Percentiles rank a stretch among this genome's conserved stretches.
phyloP scores from a whole-genome alignment of 2,113 vertebrate species.

The Amazona vittata region DNA sequence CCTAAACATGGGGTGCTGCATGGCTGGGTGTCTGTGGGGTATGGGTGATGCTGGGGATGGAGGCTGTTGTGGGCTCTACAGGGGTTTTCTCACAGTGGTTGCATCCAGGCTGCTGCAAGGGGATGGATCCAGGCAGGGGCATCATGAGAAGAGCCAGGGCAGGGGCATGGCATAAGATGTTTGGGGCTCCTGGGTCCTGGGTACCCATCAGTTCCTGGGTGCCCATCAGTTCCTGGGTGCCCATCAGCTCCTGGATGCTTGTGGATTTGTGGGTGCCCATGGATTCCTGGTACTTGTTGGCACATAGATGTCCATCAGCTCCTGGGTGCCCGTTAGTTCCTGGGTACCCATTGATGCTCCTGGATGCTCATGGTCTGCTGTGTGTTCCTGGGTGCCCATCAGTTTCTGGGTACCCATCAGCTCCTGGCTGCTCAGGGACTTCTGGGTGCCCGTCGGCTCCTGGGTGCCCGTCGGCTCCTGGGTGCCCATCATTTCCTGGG shows the following conservation, averaged over 20 bases:
- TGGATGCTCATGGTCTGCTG: neutral
- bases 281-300: accelerated
- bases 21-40: neutral
- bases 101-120: neutral
- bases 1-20: accelerated
- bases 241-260: neutral
- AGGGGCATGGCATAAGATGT: accelerated
- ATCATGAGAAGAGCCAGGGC: too few relatives aligned
- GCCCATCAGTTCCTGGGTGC: neutral
- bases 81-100: neutral
- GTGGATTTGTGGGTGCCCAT: neutral
- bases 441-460: neutral
- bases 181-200: neutral
- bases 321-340: neutral
- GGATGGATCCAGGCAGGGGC: neutral
- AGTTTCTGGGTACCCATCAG: neutral
- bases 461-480: neutral
- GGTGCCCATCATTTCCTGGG: neutral
- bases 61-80: neutral
- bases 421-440: accelerated
- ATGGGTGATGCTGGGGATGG: neutral
- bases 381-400: neutral
- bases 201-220: neutral
- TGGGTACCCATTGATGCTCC: neutral
- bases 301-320: neutral